phyloP scores from a whole-genome alignment of 1,140 invertebrate genomes.

The Neelides sp. region DNA sequence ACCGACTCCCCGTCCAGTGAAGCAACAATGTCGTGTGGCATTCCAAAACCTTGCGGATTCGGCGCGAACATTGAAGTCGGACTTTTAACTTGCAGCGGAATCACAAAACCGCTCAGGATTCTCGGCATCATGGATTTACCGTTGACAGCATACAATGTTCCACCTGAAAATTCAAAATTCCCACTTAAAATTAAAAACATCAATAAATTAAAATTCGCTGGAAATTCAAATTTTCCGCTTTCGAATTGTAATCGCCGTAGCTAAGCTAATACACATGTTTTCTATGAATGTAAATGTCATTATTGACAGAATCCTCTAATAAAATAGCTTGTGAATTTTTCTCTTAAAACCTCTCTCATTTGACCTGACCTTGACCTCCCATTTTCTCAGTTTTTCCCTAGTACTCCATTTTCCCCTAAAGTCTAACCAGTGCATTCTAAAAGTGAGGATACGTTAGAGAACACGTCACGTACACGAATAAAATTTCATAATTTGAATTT shows the following conservation, averaged over 20 bases:
- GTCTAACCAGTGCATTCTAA: no score
- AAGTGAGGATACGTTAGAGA: no score
- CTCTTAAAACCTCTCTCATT: no score
- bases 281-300: conserved; percentile 2
- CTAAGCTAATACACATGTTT: no score
- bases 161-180: conserved; percentile 33
- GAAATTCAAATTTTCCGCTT: no score
- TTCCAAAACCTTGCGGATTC: conserved; percentile 43
- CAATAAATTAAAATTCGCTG: background rate
- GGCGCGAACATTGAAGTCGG: conserved; percentile 50
- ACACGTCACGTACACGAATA: no score
- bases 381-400: no score
- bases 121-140: conserved; percentile 32
- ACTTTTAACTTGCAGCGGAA: conserved; percentile 47
- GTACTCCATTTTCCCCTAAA: no score
- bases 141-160: conserved; percentile 41
- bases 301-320: conserved; percentile 23
- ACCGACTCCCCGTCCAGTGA: conserved; percentile 50
- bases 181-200: background rate
- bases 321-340: no score
- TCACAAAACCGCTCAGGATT: conserved; percentile 50
- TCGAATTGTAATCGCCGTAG: no score
- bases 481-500: conserved; percentile 1
- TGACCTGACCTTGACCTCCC: no score
- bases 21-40: conserved; percentile 63